Evolutionary conservation across 2,113 vertebrate genomes (phyloP).

Genomic region (Onychorhynchus coronatus): DNA sequence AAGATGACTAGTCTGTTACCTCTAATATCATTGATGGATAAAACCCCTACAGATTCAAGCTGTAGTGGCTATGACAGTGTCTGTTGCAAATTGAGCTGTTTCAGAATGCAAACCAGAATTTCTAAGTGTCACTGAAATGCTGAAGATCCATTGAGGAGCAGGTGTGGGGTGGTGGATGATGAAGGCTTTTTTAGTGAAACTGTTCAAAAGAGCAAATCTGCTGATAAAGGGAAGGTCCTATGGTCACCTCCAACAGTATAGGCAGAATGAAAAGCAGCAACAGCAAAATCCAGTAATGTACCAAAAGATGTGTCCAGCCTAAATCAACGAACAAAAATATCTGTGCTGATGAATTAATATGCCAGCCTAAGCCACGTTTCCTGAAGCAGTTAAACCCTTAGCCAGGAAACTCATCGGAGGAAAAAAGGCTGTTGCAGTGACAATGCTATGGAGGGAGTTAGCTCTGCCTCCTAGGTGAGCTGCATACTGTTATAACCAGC

Average conservation of each 20-base stretch:
- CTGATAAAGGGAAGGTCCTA: not conserved
- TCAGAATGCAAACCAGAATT: not conserved
- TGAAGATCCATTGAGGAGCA: not conserved
- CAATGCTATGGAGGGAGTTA: not conserved
- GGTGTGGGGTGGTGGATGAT: not conserved
- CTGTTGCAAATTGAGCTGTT: not conserved
- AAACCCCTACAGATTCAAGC: not conserved
- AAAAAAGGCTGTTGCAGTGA: not conserved
- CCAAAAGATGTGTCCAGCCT: not conserved
- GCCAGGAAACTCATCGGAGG: not conserved
- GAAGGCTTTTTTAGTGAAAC: not conserved
- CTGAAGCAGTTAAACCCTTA: not conserved
- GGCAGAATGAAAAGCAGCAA: not conserved
- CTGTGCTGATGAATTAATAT: not conserved
- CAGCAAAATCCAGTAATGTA: not conserved
- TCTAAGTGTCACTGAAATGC: not conserved
- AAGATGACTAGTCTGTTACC: not conserved
- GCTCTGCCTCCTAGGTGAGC: not conserved
- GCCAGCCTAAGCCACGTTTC: not conserved
- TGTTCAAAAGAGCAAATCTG: not conserved
- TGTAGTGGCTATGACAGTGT: not conserved
- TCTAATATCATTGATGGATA: not conserved
- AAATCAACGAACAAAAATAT: not conserved
- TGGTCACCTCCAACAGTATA: not conserved
- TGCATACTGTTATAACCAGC: not conserved